Evolutionary conservation across 2,888 invertebrate species (phyloP).

Genomic region (Gymnoscelis rufifasciata): DNA sequence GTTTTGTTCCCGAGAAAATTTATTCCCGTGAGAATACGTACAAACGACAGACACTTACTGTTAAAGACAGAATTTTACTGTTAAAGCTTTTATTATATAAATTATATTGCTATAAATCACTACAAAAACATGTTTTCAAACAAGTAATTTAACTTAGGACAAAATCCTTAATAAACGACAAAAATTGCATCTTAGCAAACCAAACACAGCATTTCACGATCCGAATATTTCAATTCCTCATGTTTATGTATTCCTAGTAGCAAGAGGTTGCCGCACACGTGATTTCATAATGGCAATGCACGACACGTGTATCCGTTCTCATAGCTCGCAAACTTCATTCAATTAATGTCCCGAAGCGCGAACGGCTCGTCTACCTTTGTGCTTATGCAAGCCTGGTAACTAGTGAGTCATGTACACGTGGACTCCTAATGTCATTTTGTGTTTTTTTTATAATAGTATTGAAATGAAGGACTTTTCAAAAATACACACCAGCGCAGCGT

Average conservation of each 20-base stretch:
- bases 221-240: neutral
- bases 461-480: no score
- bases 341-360: constrained; percentile 3
- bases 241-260: constrained; percentile 2
- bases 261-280: neutral
- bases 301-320: constrained; percentile 1
- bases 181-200: no score
- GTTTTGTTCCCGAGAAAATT: no score
- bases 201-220: neutral
- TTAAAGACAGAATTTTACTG: no score
- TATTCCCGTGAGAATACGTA: no score
- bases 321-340: neutral
- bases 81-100: no score
- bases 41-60: no score
- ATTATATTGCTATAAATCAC: no score
- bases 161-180: no score
- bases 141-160: no score
- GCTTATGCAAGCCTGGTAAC: constrained; percentile 21
- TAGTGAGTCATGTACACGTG: constrained; percentile 22
- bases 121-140: no score
- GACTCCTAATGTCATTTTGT: constrained; percentile 17
- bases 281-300: neutral
- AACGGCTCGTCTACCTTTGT: constrained; percentile 4
- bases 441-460: neutral
- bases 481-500: no score